A percentile compares a stretch with the other conserved stretches of the same genome.
Evolutionary conservation across 2,797 vertebrate genomes (phyloP).

Genomic region (Coracias cyanogaster): DNA sequence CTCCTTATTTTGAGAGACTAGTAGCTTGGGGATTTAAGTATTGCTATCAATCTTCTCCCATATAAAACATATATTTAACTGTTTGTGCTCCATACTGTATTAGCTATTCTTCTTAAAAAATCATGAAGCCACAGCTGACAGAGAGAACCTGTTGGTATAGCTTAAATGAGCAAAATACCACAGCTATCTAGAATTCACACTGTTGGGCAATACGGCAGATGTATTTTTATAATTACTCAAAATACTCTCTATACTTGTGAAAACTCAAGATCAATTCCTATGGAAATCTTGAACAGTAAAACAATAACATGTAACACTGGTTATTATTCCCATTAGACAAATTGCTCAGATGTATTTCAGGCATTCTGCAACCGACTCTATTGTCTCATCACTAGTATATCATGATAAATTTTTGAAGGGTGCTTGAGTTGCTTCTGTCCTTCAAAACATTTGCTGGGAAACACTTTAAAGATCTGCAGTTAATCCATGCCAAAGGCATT

Average conservation of each 20-base stretch:
- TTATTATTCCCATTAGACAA: neutral
- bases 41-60: neutral
- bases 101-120: neutral
- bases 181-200: neutral
- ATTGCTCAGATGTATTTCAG: neutral
- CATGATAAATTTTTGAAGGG: neutral
- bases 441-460: constrained; percentile 1
- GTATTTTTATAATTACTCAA: neutral
- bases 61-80: neutral
- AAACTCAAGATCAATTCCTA: neutral
- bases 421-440: neutral
- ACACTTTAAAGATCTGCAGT: neutral
- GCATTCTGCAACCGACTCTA: neutral
- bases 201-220: neutral
- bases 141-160: neutral
- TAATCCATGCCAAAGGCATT: neutral
- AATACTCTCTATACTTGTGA: neutral
- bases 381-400: neutral
- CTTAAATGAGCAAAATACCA: neutral
- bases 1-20: neutral
- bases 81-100: neutral
- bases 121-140: neutral
- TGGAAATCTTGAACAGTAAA: neutral
- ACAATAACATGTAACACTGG: neutral
- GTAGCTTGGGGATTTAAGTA: neutral